Conservation (phyloP, 2,113 vertebrate genomes). For the Pomatostomus ruficeps region DNA sequence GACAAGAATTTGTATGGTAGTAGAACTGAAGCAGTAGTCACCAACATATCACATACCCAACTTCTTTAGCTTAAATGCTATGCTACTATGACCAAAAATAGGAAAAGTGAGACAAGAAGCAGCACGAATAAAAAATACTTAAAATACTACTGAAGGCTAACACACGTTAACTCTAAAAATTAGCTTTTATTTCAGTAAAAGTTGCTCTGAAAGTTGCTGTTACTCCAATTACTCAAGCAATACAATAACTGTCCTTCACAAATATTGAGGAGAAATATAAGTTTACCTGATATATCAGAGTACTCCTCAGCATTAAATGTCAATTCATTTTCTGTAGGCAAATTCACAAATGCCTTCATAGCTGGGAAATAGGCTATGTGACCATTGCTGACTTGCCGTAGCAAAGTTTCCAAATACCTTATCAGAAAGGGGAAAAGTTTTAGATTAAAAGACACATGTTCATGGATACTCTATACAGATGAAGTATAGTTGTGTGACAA, state of each 20-base stretch:
- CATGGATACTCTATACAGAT: background rate
- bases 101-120: background rate
- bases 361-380: conserved; percentile 99
- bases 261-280: background rate
- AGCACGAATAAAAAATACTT: background rate
- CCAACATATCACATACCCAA: background rate
- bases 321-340: conserved; percentile 96
- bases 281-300: conserved; percentile 95
- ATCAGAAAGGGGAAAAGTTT: conserved; percentile 8
- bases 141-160: background rate
- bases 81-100: rapidly evolving
- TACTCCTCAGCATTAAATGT: conserved; percentile 99
- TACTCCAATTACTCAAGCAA: background rate
- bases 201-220: background rate
- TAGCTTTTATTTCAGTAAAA: background rate
- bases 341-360: conserved; percentile 99
- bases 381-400: conserved; percentile 97
- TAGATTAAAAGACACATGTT: background rate
- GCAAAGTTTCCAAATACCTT: conserved; percentile 97
- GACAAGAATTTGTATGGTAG: background rate
- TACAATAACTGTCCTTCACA: background rate
- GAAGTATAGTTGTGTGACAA: background rate
- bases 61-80: background rate
- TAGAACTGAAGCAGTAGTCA: background rate
- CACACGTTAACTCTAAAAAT: background rate